These are phyloP conservation scores for Xenopus borealis DNA, from an alignment of 2,113 vertebrate genomes.

Conservation along the genomic window DNA sequence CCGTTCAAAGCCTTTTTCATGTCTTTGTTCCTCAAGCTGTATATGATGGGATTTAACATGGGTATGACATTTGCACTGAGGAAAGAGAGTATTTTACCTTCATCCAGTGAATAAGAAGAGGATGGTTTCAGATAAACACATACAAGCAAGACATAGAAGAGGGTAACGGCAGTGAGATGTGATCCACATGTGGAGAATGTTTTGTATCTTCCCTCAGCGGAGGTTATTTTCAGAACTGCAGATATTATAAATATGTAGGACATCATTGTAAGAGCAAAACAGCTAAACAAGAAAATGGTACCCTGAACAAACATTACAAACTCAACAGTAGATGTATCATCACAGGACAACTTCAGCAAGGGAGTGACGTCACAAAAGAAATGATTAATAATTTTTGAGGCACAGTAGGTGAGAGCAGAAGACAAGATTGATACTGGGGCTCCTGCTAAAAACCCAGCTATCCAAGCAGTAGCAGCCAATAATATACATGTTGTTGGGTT, in stretches of 20 bases:
- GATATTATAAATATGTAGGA: constrained; percentile 18
- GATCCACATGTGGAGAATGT: constrained; percentile 18
- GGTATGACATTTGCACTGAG: constrained; percentile 18
- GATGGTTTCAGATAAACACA: constrained; percentile 22
- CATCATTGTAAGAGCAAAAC: constrained; percentile 16
- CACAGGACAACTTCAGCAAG: constrained; percentile 52
- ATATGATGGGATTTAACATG: constrained; percentile 29
- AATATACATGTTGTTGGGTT: constrained; percentile 27
- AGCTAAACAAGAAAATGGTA: constrained; percentile 13
- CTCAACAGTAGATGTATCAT: constrained; percentile 45
- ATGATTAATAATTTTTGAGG: constrained; percentile 50
- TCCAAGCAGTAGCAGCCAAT: constrained; percentile 45
- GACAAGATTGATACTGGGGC: constrained; percentile 51
- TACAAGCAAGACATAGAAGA: background rate
- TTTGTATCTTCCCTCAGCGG: constrained; percentile 6
- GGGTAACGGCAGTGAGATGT: constrained; percentile 11
- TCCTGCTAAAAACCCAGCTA: constrained; percentile 42
- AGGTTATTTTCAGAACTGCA: constrained; percentile 15
- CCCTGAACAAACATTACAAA: constrained; percentile 51
- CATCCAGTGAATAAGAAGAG: constrained; percentile 5
- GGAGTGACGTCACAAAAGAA: constrained; percentile 57
- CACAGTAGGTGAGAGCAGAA: constrained; percentile 49
- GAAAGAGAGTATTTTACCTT: constrained; percentile 12
- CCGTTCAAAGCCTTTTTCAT: constrained; percentile 3
- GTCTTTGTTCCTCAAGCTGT: constrained; percentile 25